Evolutionary conservation across 2,797 vertebrate species (phyloP).

Genomic region (Helicolenus hilgendorfi): DNA sequence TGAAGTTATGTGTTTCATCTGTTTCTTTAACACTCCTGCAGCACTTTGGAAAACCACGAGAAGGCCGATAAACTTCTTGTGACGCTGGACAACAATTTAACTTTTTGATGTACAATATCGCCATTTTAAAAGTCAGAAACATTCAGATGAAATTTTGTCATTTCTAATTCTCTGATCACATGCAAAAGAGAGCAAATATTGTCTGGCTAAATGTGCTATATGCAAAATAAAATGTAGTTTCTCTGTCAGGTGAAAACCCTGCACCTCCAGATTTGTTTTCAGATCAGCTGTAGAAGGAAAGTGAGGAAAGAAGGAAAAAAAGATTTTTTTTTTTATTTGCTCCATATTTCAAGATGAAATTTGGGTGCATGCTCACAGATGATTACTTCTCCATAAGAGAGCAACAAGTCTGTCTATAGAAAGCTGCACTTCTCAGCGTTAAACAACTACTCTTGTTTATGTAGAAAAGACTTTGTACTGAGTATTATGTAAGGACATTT

Average conservation of each 20-base stretch:
- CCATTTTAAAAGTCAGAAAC: not conserved
- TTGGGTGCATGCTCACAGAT: not conserved
- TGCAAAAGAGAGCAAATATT: not conserved
- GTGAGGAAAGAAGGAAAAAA: not conserved
- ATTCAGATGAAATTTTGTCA: not conserved
- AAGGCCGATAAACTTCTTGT: not conserved
- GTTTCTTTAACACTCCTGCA: not conserved
- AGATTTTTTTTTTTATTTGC: not conserved
- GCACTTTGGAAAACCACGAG: not conserved
- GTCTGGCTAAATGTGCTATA: not conserved
- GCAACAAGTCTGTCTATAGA: not conserved
- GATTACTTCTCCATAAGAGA: not conserved
- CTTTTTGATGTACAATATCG: not conserved
- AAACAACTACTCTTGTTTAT: not conserved
- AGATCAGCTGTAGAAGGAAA: not conserved
- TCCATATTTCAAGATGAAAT: not conserved
- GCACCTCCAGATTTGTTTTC: not conserved
- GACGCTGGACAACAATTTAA: not conserved
- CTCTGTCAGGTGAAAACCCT: not conserved
- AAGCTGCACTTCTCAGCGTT: not conserved
- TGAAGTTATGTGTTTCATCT: not conserved
- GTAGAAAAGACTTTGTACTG: not conserved
- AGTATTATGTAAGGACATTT: not conserved
- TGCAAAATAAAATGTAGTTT: not conserved
- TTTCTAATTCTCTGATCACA: not conserved